phyloP scores from a whole-genome alignment of 2,797 vertebrate genomes.

The Chaunax sp. region DNA sequence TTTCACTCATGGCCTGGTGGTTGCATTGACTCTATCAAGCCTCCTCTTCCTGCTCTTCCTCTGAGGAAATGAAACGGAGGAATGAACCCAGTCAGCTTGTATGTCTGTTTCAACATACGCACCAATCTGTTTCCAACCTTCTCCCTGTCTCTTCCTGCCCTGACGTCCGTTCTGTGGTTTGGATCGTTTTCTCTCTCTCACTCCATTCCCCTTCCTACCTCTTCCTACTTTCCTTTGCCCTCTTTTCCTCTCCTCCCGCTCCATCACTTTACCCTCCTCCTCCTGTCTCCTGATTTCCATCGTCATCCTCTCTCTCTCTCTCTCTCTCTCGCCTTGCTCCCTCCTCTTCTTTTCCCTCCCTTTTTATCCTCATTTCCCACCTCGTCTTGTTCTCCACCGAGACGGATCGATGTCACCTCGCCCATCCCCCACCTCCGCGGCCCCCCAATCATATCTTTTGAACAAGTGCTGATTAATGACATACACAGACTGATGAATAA shows the following conservation, averaged over 20 bases:
- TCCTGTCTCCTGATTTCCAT: conserved; percentile 28
- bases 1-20: conserved; percentile 38
- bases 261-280: conserved; percentile 26
- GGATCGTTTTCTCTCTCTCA: conserved; percentile 21
- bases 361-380: conserved; percentile 20
- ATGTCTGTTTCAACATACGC: conserved; percentile 72
- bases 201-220: conserved; percentile 9
- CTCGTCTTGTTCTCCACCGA: conserved; percentile 40
- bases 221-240: conserved; percentile 17
- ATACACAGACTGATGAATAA: conserved; percentile 85
- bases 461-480: conserved; percentile 86
- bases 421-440: conserved; percentile 34
- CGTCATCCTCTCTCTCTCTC: conserved; percentile 14
- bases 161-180: conserved; percentile 19
- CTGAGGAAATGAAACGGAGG: conserved; percentile 32
- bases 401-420: conserved; percentile 62
- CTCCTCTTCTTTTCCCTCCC: conserved; percentile 24
- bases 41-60: conserved; percentile 30
- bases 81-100: conserved; percentile 68
- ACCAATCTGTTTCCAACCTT: conserved; percentile 63
- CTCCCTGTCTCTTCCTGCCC: conserved; percentile 8
- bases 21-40: conserved; percentile 67
- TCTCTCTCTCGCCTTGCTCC: conserved; percentile 12
- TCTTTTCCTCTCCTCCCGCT: conserved; percentile 3
- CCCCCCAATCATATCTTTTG: conserved; percentile 80